Evolutionary conservation across 2,797 vertebrate species (phyloP).

Genomic region (Micrastur ruficollis): DNA sequence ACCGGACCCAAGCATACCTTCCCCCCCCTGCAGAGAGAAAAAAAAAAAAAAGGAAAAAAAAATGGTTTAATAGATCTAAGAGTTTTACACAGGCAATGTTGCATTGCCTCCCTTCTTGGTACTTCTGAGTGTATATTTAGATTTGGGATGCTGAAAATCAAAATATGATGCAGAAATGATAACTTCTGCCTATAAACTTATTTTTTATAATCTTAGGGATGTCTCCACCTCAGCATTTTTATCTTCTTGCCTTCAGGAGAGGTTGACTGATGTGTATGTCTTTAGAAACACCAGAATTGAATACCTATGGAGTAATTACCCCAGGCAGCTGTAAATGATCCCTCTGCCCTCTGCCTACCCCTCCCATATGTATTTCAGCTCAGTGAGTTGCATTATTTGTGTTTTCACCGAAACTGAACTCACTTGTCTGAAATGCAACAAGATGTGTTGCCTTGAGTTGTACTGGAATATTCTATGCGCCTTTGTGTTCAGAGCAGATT

Average conservation of each 20-base stretch:
- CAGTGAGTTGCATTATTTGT: background rate
- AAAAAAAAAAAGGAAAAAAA: too few relatives aligned
- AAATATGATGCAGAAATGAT: background rate
- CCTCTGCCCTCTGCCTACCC: background rate
- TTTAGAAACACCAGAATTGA: background rate
- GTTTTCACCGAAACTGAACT: background rate
- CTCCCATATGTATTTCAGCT: background rate
- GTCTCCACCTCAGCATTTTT: background rate
- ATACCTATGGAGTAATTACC: background rate
- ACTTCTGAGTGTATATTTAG: background rate
- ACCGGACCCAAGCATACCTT: background rate
- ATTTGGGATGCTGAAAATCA: background rate
- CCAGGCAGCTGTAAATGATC: background rate
- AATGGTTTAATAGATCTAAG: background rate
- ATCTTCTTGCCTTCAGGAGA: background rate
- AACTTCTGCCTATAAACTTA: background rate
- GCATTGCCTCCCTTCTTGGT: too few relatives aligned
- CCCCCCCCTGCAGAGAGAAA: background rate
- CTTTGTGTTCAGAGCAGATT: background rate
- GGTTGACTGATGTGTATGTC: background rate
- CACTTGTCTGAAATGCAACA: background rate
- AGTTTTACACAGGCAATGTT: background rate
- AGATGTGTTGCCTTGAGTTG: background rate
- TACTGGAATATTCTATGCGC: background rate
- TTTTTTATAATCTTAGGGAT: background rate